Evolutionary conservation across 2,113 vertebrate genomes (phyloP).

Genomic region (Eulemur macaco): DNA sequence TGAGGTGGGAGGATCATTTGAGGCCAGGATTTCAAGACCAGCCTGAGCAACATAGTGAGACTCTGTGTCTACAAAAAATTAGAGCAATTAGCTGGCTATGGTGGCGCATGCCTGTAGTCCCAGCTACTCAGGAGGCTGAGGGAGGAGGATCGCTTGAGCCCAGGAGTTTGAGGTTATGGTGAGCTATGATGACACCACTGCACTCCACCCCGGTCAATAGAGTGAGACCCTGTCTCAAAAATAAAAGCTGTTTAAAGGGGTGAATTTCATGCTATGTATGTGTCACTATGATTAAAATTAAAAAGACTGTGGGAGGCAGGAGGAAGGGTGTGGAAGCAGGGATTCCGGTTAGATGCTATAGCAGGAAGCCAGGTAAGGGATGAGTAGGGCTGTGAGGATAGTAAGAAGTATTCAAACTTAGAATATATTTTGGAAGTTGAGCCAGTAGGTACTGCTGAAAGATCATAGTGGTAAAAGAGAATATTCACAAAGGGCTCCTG

Average conservation of each 20-base stretch:
- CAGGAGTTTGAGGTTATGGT: too few relatives aligned
- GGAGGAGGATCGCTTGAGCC: too few relatives aligned
- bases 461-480: background rate
- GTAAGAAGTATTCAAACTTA: background rate
- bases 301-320: background rate
- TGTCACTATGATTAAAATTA: background rate
- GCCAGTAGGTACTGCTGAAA: background rate
- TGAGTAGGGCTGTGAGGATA: background rate
- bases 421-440: background rate
- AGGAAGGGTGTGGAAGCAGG: background rate
- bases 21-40: too few relatives aligned
- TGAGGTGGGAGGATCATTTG: too few relatives aligned
- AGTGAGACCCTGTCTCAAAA: background rate
- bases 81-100: too few relatives aligned
- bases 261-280: background rate
- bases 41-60: too few relatives aligned
- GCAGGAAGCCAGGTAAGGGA: background rate
- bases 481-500: background rate
- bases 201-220: background rate
- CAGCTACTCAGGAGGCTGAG: too few relatives aligned
- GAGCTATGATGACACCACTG: background rate
- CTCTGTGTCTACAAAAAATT: too few relatives aligned
- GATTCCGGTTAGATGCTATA: background rate
- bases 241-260: background rate
- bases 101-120: too few relatives aligned